These are phyloP conservation scores for Eulemur rubriventer DNA, from an alignment of 2,797 vertebrate genomes.

Conservation along the genomic window DNA sequence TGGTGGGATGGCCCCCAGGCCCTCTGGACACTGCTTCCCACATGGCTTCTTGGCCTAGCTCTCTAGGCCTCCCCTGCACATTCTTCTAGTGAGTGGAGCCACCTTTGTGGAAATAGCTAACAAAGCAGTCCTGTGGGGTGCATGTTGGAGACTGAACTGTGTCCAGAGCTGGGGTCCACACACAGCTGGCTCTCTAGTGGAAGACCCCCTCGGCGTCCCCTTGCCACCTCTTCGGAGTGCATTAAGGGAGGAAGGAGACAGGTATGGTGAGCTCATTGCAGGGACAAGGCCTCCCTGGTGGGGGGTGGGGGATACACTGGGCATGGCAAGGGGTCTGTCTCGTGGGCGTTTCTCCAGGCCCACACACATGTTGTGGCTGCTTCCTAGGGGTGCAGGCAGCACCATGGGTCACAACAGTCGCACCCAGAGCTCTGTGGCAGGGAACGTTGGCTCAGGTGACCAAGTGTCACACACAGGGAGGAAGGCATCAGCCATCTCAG, in stretches of 20 bases:
- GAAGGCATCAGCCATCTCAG: fast-evolving
- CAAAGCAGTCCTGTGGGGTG: background rate
- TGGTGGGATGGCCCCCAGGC: background rate
- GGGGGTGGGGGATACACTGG: background rate
- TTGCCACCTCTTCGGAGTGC: background rate
- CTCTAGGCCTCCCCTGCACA: background rate
- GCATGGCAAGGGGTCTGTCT: fast-evolving
- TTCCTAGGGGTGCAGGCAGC: background rate
- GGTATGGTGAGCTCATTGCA: no score
- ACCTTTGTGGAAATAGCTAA: no score
- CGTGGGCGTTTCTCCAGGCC: background rate
- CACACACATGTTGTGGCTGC: background rate
- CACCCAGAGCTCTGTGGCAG: background rate
- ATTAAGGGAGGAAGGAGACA: background rate
- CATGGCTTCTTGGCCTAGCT: no score
- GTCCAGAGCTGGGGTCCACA: background rate
- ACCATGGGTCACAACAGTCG: background rate
- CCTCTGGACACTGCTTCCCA: background rate
- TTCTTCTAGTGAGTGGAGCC: background rate
- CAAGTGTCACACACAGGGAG: background rate
- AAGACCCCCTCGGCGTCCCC: background rate
- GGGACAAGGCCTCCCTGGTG: background rate
- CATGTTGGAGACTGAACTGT: background rate
- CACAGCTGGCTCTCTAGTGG: background rate
- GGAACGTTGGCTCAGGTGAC: background rate